Percentiles rank a stretch among this genome's conserved stretches.
phyloP scores from a whole-genome alignment of 2,797 vertebrate genomes.

The Oryzias dopingdopingensis region DNA sequence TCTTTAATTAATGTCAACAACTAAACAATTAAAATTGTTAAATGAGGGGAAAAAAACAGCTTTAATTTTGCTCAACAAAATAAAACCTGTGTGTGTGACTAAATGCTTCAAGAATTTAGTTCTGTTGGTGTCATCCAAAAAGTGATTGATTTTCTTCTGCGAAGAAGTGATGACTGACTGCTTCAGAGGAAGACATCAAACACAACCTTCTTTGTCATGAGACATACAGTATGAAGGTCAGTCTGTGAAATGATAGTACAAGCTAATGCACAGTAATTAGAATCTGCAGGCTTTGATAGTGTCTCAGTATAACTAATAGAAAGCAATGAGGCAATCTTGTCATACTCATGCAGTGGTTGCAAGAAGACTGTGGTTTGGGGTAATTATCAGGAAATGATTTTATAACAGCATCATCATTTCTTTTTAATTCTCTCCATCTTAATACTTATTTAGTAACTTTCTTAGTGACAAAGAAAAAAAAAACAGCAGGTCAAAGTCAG shows the following conservation, averaged over 20 bases:
- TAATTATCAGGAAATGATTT: conserved; percentile 48
- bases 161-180: background rate
- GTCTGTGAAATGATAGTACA: conserved; percentile 10
- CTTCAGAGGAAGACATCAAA: conserved; percentile 14
- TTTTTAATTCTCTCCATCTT: background rate
- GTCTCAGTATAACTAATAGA: conserved; percentile 19
- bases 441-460: conserved; percentile 16
- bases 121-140: too few relatives aligned
- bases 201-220: conserved; percentile 19
- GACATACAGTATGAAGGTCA: conserved; percentile 20
- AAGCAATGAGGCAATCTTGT: conserved; percentile 29
- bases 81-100: too few relatives aligned
- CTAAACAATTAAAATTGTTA: too few relatives aligned
- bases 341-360: conserved; percentile 15
- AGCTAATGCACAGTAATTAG: conserved; percentile 18
- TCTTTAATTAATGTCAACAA: too few relatives aligned
- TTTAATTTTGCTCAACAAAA: too few relatives aligned
- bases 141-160: too few relatives aligned
- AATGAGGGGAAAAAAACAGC: too few relatives aligned
- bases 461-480: conserved; percentile 8
- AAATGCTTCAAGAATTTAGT: too few relatives aligned
- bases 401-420: background rate
- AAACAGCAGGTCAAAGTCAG: conserved; percentile 39
- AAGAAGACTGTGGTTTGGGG: conserved; percentile 15
- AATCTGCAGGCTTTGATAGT: conserved; percentile 21